Conservation (phyloP, 2,113 vertebrate genomes). For the Albula goreensis region DNA sequence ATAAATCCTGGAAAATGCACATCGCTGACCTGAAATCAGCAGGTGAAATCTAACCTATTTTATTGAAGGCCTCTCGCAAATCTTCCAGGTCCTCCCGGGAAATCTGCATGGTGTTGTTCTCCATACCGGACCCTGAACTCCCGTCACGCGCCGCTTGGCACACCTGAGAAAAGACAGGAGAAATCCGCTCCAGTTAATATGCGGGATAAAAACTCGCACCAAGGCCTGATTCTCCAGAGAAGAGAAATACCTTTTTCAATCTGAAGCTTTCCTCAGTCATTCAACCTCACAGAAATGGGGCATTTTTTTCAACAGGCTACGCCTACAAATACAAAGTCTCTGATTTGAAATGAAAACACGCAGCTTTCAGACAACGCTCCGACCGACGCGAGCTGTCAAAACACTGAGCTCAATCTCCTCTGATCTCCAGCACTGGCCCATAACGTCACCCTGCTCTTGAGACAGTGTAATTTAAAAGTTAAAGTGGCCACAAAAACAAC, state of each 20-base stretch:
- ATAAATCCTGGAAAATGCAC: not conserved
- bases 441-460: not conserved
- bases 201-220: not conserved
- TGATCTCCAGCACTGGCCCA: not conserved
- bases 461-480: not conserved
- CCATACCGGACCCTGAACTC: constrained; percentile 69
- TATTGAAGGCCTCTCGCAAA: constrained; percentile 87
- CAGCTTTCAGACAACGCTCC: not conserved
- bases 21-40: not conserved
- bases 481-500: not conserved
- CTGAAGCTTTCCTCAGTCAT: not conserved
- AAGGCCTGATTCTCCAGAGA: no score
- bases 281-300: not conserved
- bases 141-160: not conserved
- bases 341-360: not conserved
- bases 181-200: not conserved
- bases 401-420: not conserved
- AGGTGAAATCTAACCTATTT: constrained; percentile 78
- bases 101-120: constrained; percentile 83
- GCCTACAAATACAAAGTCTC: not conserved
- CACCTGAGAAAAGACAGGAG: not conserved
- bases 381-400: not conserved
- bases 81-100: constrained; percentile 90
- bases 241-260: no score
- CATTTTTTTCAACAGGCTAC: not conserved